Evolutionary conservation across 2,113 vertebrate species (phyloP).

Genomic region (Nicator chloris): DNA sequence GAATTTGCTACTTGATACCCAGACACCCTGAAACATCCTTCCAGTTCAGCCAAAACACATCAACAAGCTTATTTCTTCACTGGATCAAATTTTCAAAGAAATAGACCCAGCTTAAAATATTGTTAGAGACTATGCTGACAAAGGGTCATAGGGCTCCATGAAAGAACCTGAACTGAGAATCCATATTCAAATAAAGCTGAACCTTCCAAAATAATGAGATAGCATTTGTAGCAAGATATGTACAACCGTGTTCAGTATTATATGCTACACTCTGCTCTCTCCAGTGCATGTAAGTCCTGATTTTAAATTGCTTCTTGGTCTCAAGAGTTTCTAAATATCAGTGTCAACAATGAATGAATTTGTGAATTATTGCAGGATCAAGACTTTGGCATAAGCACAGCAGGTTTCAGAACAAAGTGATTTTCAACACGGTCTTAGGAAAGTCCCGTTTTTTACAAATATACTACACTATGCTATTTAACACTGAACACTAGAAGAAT

Average conservation of each 20-base stretch:
- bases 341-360: not conserved
- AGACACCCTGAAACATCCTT: not conserved
- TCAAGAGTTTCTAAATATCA: not conserved
- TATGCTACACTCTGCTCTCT: not conserved
- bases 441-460: not conserved
- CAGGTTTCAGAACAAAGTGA: not conserved
- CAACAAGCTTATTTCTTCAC: not conserved
- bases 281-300: not conserved
- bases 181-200: not conserved
- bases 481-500: not conserved
- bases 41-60: not conserved
- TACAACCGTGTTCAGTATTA: not conserved
- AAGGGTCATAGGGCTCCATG: not conserved
- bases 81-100: not conserved
- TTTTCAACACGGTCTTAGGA: not conserved
- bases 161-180: not conserved
- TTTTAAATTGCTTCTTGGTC: not conserved
- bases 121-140: not conserved
- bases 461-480: not conserved
- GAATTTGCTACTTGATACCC: not conserved
- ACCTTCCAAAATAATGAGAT: not conserved
- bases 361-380: not conserved
- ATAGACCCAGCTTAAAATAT: not conserved
- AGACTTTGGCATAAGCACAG: not conserved
- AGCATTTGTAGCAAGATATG: not conserved